Evolutionary conservation across 1,140 invertebrate species (phyloP), one percentile per base, ranked within the genome.

Genomic region (Uloborus diversus): DNA sequence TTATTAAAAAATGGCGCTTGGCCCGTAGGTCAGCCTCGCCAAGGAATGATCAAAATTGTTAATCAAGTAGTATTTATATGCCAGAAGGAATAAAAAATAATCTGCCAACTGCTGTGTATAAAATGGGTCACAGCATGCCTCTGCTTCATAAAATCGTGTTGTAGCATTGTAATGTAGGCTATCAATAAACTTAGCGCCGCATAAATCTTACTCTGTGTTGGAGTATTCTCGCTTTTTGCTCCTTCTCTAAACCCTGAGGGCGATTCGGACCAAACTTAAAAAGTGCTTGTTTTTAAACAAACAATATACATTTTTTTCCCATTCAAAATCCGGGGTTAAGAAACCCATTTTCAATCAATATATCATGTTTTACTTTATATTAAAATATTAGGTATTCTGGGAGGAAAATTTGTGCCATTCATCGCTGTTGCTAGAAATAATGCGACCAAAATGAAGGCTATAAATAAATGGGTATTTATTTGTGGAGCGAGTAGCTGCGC

Each of bases 391-490:
- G 1, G 20, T 59, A 27, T 13, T 23, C 59, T 4, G 35, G 27
- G 23, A 20, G 23, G 33, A 73, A 61, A 75, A 75, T 75, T 35
- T 27, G 14, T 14, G 27, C 71, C 17, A 51, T 75, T 53, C 42
- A 64, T 75, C 57, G 62, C 25, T 13, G 4, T 14, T 7, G 59
- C 37, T 4, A 61, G 30, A 61, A 47, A 61, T 73, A 73, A 61
- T 73, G 69, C 37, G 5, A 28, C 9, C 61, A 49, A 78, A 78
- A 78, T 78, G 51, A 49, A 78, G 37, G 73, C 30, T 25, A 78
- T 78, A 78, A 78, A 78, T 78, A 65, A n/a, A 30, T 61, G 35
- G 42, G 28, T 49, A 75, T 75, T 64, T 75, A 75, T 75, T 75
- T 75, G 59, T 53, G 28, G 59, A 51, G 28, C 14, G 35, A 3